Conservation (phyloP, 2,113 vertebrate genomes). For the Atlantisia rogersi region DNA sequence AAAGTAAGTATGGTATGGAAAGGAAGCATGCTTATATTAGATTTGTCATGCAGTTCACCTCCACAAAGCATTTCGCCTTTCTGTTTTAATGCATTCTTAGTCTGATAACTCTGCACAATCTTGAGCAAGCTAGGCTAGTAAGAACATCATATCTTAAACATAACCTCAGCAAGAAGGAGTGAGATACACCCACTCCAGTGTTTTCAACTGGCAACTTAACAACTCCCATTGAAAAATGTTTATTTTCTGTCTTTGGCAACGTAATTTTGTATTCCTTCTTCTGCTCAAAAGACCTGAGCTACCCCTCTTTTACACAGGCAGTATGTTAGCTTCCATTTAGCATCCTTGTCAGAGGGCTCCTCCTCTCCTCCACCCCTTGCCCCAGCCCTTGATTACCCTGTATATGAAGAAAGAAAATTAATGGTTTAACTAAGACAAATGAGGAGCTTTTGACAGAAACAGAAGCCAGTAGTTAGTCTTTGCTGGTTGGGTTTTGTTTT, state of each 20-base stretch:
- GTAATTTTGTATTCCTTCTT: neutral
- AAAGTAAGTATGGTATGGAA: neutral
- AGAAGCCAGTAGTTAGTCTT: neutral
- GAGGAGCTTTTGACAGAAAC: neutral
- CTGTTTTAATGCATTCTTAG: neutral
- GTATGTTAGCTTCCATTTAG: neutral
- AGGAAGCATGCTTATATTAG: neutral
- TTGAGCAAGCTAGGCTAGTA: neutral
- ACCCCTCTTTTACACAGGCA: neutral
- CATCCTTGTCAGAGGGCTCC: neutral
- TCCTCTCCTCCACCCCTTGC: neutral
- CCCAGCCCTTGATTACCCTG: neutral
- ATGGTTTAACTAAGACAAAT: neutral
- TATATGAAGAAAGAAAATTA: neutral
- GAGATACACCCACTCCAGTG: fast-evolving
- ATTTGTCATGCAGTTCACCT: neutral
- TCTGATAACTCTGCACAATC: neutral
- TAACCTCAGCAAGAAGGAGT: neutral
- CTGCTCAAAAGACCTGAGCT: neutral
- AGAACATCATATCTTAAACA: neutral
- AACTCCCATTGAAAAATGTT: neutral
- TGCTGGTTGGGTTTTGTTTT: neutral
- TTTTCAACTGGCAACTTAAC: neutral
- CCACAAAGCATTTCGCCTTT: neutral
- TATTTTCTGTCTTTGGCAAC: neutral